Evolutionary conservation across 1,140 invertebrate species (phyloP), one percentile per base, ranked within the genome.

Genomic region (Polyergus mexicanus): DNA sequence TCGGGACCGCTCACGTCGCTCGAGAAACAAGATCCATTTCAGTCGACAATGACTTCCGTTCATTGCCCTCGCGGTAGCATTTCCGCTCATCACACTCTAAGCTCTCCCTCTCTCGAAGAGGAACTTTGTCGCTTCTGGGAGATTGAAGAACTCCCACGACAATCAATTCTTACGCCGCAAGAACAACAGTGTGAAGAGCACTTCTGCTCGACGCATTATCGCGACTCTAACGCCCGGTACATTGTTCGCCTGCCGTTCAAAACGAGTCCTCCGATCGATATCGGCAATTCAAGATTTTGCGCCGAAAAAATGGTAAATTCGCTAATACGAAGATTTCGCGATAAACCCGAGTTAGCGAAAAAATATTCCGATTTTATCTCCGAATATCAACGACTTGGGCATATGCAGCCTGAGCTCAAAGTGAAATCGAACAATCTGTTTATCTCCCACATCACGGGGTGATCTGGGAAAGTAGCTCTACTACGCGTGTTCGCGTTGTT

Each of bases 21-120:
- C n/a, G n/a, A n/a, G n/a, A n/a, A 4, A 0, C 3, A 1, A 32
- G 0, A 32, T 32, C 2, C 2, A 0, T 32, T 3, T 32, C 0
- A 0, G 2, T 0, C 32, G 32, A 32, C 32, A 32, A 32, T 32
- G 2, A 0, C 3, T 32, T 32, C 32, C 3, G 32, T 2, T 3
- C 2, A 32, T 3, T 32, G 32, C 32, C 0, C 32, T 28, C 25
- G 0, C 0, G 1, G 1, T 38, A 6, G 35, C 35, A 6, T 38
- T 38, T 38, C 35, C 6, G 7, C 35, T 6, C 35, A 38, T 6
- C 35, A 38, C 7, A 38, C 7, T 7, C 0, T 38, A 0, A 0
- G 4, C 32, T 16, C 3, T 16, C 22, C 81, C 7, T 38, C 35
- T 3, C 81, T 65, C 60, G 22, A 68, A 44, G 28, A 63, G 32